Evolutionary conservation across 1,140 invertebrate species (phyloP), one percentile per base, ranked within the genome.

Genomic region (Zophobas morio): DNA sequence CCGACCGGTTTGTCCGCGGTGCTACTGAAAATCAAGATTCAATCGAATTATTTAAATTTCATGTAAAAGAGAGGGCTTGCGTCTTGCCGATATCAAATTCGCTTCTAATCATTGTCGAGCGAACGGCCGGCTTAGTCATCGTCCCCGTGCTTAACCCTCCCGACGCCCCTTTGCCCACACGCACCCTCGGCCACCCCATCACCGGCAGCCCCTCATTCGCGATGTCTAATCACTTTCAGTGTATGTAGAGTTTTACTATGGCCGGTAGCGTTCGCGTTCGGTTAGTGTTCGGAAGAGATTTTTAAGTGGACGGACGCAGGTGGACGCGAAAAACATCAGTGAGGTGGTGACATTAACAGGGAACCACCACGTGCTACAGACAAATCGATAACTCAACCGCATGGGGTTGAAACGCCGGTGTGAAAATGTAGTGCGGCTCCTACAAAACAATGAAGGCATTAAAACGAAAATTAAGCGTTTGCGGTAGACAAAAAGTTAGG

Each of bases 151-250:
- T 54, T 78, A 57, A 74, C 73, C 75, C 76, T 42, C 57, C 76
- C 76, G 57, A 71, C 74, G 53, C 49, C 77, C 60, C 75, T 76
- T 54, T 70, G 76, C 81, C 79, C 77, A 66, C 60, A 66, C 60
- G 60, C 60, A 66, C 78, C 78, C 74, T 76, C 60, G 53, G 33
- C 47, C 66, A 70, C 73, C 74, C 78, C 75, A 74, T 75, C 76
- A 76, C 76, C 78, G 81, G 74, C 54, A 80, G 77, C 57, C 79
- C 78, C 82, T 83, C 80, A 81, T 82, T 79, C 80, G 79, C 79
- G 79, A 83, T 80, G 81, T 82, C 81, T 83, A 83, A 83, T 83
- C 81, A 82, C 79, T 83, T 82, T 77, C 75, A 77, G 77, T 79
- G 76, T 78, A 74, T 71, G 49, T 75, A 56, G 57, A 79, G 73